Evolutionary conservation across 1,140 invertebrate genomes (phyloP).

Genomic region (Drosophila santomea): DNA sequence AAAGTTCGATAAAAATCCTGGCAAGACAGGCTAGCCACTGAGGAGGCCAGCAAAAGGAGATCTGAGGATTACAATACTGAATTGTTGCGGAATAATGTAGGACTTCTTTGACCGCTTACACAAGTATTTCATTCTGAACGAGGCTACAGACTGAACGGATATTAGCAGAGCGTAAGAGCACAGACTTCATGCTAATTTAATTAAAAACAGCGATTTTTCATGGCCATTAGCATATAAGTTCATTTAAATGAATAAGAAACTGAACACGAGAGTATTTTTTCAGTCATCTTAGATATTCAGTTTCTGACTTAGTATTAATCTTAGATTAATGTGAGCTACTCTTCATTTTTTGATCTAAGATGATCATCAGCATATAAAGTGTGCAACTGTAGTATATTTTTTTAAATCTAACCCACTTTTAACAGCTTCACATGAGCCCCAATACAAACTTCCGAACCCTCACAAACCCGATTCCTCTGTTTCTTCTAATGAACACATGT

Average conservation of each 20-base stretch:
- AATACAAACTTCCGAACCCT: background rate
- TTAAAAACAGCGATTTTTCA: background rate
- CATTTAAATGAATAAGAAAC: background rate
- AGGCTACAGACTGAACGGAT: background rate
- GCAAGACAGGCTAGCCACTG: background rate
- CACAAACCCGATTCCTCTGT: constrained; percentile 25
- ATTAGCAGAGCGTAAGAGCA: background rate
- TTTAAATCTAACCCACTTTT: background rate
- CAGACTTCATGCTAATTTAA: background rate
- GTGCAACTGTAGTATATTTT: too few relatives aligned
- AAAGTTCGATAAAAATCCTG: background rate
- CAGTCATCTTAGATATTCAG: too few relatives aligned
- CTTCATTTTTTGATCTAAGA: too few relatives aligned
- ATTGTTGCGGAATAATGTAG: background rate
- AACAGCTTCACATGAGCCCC: background rate
- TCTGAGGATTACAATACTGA: background rate
- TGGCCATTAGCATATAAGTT: background rate
- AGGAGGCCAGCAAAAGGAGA: background rate
- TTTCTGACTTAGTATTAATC: too few relatives aligned
- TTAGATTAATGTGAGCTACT: too few relatives aligned
- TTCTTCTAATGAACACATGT: constrained; percentile 76
- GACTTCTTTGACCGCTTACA: background rate
- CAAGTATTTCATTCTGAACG: constrained; percentile 12
- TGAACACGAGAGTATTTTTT: too few relatives aligned
- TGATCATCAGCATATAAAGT: too few relatives aligned